Conservation (phyloP, 2,797 vertebrate genomes). For the Ataeniobius toweri region DNA sequence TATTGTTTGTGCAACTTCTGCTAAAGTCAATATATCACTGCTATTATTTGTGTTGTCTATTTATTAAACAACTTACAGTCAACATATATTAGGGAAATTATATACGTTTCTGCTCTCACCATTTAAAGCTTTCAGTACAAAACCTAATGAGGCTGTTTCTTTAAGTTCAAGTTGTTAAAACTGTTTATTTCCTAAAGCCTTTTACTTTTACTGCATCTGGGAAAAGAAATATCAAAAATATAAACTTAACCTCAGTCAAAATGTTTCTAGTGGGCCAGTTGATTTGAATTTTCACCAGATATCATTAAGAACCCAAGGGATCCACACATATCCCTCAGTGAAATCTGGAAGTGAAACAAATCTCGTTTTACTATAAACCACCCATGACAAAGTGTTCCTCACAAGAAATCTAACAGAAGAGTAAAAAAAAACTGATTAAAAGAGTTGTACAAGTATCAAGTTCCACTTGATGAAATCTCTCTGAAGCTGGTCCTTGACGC, state of each 20-base stretch:
- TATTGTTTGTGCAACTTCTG: conserved; percentile 19
- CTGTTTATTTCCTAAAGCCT: neutral
- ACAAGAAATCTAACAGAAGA: neutral
- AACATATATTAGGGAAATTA: neutral
- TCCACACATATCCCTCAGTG: neutral
- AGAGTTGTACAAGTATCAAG: neutral
- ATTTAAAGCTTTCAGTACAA: neutral
- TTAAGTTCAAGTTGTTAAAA: neutral
- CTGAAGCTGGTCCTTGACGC: neutral
- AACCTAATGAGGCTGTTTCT: neutral
- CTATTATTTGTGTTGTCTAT: conserved; percentile 5
- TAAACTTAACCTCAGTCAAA: neutral
- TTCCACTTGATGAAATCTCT: neutral
- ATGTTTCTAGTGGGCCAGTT: neutral
- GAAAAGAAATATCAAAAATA: neutral
- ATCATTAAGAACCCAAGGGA: neutral
- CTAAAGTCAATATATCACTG: conserved; percentile 22
- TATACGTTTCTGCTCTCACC: neutral
- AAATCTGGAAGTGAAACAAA: too few species aligned
- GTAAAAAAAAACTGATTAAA: neutral
- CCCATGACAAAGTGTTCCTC: neutral
- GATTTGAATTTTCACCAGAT: neutral
- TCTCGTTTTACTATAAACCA: too few species aligned
- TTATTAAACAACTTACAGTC: neutral
- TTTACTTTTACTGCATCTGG: neutral